These are phyloP conservation scores for Phyllotreta striolata DNA, from an alignment of 2,888 invertebrate genomes.

Conservation along the genomic window DNA sequence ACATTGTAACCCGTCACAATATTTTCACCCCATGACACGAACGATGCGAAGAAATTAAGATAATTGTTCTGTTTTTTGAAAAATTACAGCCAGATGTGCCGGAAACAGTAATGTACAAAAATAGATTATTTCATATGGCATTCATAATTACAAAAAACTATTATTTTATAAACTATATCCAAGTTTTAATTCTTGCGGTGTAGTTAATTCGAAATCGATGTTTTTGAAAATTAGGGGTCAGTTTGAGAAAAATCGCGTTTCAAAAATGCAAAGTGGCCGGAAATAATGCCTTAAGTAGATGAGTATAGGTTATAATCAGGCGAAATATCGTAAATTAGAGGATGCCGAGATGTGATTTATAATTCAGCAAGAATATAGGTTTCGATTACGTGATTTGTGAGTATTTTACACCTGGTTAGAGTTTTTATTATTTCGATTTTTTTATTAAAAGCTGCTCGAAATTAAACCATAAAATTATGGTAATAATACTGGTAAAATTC, in stretches of 20 bases:
- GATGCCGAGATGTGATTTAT: constrained; percentile 42
- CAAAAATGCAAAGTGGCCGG: constrained; percentile 33
- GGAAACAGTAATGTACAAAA: no score
- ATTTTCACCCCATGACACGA: constrained; percentile 25
- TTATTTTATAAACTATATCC: neutral
- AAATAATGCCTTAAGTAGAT: constrained; percentile 38
- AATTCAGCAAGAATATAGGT: constrained; percentile 44
- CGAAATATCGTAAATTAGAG: constrained; percentile 39
- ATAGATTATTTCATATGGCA: no score
- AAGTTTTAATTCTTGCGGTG: neutral
- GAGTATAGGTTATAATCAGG: constrained; percentile 36
- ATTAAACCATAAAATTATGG: no score
- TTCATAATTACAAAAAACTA: no score
- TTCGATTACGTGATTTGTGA: constrained; percentile 48
- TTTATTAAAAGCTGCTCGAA: no score
- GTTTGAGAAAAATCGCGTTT: constrained; percentile 23
- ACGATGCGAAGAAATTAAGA: constrained; percentile 12
- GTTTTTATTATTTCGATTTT: constrained; percentile 14
- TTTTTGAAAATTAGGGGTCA: constrained; percentile 17
- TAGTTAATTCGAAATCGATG: neutral
- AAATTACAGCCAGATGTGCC: no score
- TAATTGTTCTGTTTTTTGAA: no score
- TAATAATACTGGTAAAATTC: no score
- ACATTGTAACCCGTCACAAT: constrained; percentile 24
- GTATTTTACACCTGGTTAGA: constrained; percentile 49